Evolutionary conservation across 2,113 vertebrate species (phyloP), one percentile per base, ranked within the genome.

Genomic region (Danionella cerebrum): DNA sequence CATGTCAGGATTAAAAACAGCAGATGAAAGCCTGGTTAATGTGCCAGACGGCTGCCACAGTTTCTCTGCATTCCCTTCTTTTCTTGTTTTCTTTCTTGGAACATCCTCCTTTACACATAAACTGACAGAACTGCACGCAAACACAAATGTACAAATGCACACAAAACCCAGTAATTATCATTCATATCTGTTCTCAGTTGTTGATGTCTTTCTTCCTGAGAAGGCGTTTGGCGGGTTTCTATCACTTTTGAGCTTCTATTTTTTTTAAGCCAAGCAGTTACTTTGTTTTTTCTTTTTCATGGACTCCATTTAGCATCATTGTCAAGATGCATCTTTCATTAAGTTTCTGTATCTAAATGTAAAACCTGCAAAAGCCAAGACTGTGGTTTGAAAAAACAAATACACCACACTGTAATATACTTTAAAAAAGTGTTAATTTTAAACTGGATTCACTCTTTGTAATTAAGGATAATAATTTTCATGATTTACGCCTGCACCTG

Each of bases 11-110:
- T 72, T 72, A 72, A 71, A 74, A 57, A 14, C 68, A 70, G 52
- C 47, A 57, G 70, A 69, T 76, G 41, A 68, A 60, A 59, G 50
- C 67, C 58, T 2, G 21, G 73, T 79, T 75, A 70, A 78, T 27
- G 76, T 73, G 55, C 27, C 57, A 65, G 53, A 69, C 57, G 57
- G 59, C 52, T 58, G 52, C 36, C 58, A 70, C 4, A 48, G 67
- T 58, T 71, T 74, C 48, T 66, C 67, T 69, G 24, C 75, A 42
- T 59, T 50, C 59, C 48, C 59, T 44, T 67, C 64, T 72, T 57
- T 35, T 51, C 39, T 35, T n/a, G n/a, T n/a, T 39, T 29, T 59
- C 16, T 41, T 27, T 54, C 47, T 41, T 16, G 39, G 48, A 7
- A 31, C 45, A 38, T 54, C 12, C 47, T 63, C 38, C 25, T 44